Percentiles rank a stretch among this genome's conserved stretches.
Evolutionary conservation across 1,140 invertebrate species (phyloP).

Genomic region (Bombus terrestris): DNA sequence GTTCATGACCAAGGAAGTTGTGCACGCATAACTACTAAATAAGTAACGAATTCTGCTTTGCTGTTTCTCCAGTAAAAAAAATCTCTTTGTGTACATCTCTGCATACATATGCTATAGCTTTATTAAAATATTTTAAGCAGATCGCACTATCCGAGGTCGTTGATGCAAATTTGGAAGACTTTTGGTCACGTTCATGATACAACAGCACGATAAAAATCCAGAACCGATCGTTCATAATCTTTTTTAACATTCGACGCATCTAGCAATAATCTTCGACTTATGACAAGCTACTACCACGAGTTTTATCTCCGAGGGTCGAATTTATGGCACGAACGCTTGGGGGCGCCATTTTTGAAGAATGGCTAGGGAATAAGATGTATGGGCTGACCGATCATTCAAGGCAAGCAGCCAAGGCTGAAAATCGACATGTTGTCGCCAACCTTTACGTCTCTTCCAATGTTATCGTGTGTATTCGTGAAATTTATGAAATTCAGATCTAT

Average conservation of each 20-base stretch:
- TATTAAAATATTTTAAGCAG: background rate
- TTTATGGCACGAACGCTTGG: background rate
- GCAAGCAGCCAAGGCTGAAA: background rate
- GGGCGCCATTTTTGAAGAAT: slow-evolving; percentile 2
- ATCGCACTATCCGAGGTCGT: background rate
- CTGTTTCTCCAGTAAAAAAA: background rate
- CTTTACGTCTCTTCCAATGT: background rate
- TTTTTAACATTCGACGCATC: background rate
- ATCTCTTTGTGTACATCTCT: background rate
- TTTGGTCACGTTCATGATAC: background rate
- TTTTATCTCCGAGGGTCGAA: background rate
- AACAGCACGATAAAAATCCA: background rate
- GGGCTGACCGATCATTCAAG: background rate
- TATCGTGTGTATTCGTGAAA: background rate
- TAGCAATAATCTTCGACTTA: background rate
- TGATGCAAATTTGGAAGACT: background rate
- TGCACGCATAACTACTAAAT: slow-evolving; percentile 16
- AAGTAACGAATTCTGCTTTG: slow-evolving; percentile 17
- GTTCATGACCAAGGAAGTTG: background rate
- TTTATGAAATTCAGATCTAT: background rate
- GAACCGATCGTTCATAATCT: background rate
- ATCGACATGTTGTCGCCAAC: slow-evolving; percentile 13
- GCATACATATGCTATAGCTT: background rate
- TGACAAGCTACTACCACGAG: background rate
- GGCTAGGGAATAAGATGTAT: background rate